Conservation (phyloP, 2,113 vertebrate genomes). For the Oryzias javanicus region DNA sequence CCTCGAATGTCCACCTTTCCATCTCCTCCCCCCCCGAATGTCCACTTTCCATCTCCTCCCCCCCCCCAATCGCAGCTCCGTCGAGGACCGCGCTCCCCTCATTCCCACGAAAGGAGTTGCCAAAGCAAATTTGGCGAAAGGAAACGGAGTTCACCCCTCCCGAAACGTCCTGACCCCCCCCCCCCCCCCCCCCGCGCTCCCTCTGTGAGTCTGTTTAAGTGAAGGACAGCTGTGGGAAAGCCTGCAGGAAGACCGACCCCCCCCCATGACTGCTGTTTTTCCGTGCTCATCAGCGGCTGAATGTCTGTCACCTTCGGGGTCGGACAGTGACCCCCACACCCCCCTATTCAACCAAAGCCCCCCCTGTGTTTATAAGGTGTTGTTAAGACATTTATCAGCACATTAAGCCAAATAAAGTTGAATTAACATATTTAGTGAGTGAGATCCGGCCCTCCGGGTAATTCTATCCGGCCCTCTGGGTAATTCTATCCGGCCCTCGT, state of each 20-base stretch:
- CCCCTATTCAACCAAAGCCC: too few species aligned
- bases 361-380: too few species aligned
- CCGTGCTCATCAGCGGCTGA: constrained; percentile 4
- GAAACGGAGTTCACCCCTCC: constrained; percentile 69
- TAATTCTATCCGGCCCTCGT: too few species aligned
- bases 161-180: constrained; percentile 52
- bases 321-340: too few species aligned
- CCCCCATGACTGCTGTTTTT: constrained; percentile 14
- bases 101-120: constrained; percentile 80
- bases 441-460: too few species aligned
- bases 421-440: too few species aligned
- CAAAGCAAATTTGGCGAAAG: constrained; percentile 76
- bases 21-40: constrained; percentile 27
- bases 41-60: constrained; percentile 29
- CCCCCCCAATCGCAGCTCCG: constrained; percentile 29
- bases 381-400: too few species aligned
- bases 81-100: constrained; percentile 48
- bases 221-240: constrained; percentile 2
- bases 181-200: constrained; percentile 35
- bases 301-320: too few species aligned
- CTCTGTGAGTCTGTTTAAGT: constrained; percentile 15
- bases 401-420: too few species aligned
- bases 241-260: constrained; percentile 29
- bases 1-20: constrained; percentile 35
- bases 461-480: too few species aligned